Evolutionary conservation across 2,888 invertebrate species (phyloP).

Genomic region (Conops quadrifasciatus): DNA sequence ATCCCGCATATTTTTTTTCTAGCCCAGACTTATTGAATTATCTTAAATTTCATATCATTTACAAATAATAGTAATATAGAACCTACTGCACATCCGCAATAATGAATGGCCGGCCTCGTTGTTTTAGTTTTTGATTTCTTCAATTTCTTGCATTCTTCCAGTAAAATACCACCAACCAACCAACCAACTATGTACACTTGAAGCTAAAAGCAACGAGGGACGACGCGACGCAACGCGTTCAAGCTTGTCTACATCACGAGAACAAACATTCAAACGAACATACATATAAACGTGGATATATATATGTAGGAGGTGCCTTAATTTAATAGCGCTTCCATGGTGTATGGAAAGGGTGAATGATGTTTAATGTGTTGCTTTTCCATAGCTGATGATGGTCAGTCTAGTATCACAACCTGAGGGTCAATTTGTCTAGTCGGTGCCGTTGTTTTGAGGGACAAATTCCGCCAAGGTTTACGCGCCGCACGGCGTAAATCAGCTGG

Average conservation of each 20-base stretch:
- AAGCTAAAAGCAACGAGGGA: conserved; percentile 13
- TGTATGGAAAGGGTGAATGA: conserved; percentile 70
- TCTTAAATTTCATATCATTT: too few relatives aligned
- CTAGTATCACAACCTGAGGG: conserved; percentile 77
- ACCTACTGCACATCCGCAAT: too few relatives aligned
- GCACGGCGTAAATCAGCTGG: conserved; percentile 82
- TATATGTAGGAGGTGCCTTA: conserved; percentile 43
- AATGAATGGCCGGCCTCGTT: conserved; percentile 39
- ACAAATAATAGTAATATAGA: too few relatives aligned
- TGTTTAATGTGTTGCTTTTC: conserved; percentile 47
- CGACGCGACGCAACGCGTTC: neutral
- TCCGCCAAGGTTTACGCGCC: conserved; percentile 85
- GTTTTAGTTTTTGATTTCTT: conserved; percentile 34
- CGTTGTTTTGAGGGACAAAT: conserved; percentile 65
- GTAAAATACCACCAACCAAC: too few relatives aligned
- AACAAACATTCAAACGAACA: conserved; percentile 6
- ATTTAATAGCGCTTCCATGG: conserved; percentile 74
- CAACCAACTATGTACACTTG: conserved; percentile 41
- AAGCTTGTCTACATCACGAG: neutral
- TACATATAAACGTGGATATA: neutral
- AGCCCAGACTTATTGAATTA: too few relatives aligned
- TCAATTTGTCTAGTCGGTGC: conserved; percentile 66
- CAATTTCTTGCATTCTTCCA: conserved; percentile 24
- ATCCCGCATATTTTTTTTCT: too few relatives aligned
- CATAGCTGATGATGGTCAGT: conserved; percentile 70